Evolutionary conservation across 2,888 invertebrate genomes (phyloP), one percentile per base, ranked within the genome.

Genomic region (Lottia gigantea): DNA sequence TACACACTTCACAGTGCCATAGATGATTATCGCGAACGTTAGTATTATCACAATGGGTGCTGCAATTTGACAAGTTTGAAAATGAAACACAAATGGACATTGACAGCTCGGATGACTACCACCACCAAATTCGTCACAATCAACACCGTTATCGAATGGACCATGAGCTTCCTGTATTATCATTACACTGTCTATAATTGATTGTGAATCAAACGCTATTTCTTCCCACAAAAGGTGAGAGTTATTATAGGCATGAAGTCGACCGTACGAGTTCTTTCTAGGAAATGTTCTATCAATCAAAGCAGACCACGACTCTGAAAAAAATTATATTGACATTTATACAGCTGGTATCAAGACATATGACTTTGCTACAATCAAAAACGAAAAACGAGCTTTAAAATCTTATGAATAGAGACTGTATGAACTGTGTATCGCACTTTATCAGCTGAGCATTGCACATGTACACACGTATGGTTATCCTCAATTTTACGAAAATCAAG

Each of bases 291-390:
- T 55, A 55, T 55, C 55, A 14, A 55, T 55, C 19, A 55, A 8
- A 19, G 55, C 55, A 23, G 55, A 55, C 55, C 55, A 55, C 19
- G 55, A 14, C 14, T 55, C 55, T 55, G 55, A 55, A 55, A 55
- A 23, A 3, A 19, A 8, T 40, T 40, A 40, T 40, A 40, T 40
- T 40, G 11, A 40, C 1, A 40, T 40, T 40, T 40, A 40, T 40
- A 8, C 11, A 3, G 2, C 6, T 31, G 31, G 31, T 6, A 31
- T 3, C 31, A 3, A 3, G 31, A 31, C 6, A 31, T 31, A n/a
- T n/a, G n/a, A n/a, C n/a, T n/a, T n/a, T n/a, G n/a, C n/a, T n/a
- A n/a, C n/a, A n/a, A n/a, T n/a, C n/a, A n/a, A n/a, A n/a, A n/a
- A n/a, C n/a, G n/a, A n/a, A n/a, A n/a, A n/a, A n/a, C n/a, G n/a